These are phyloP conservation scores for Thereva nobilitata DNA, from an alignment of 2,888 invertebrate genomes.

Conservation along the genomic window DNA sequence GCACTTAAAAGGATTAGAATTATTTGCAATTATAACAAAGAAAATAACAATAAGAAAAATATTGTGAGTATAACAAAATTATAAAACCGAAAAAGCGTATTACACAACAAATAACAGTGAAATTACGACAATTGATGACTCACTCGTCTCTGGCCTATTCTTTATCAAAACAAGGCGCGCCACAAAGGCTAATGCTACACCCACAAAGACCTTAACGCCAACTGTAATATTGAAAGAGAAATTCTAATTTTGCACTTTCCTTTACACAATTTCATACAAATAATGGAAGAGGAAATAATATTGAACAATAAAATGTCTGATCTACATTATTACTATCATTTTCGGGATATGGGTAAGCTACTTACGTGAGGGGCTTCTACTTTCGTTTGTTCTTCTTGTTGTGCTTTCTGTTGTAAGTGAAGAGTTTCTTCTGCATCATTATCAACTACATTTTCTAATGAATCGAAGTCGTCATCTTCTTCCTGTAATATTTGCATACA, in stretches of 20 bases:
- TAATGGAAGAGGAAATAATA: not conserved
- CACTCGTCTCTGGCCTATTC: constrained; percentile 64
- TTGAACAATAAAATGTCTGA: not conserved
- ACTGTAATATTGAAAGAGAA: constrained; percentile 61
- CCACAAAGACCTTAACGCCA: constrained; percentile 84
- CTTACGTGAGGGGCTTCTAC: constrained; percentile 48
- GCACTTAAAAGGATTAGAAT: constrained; percentile 12
- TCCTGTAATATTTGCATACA: constrained; percentile 43
- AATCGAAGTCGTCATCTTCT: constrained; percentile 54
- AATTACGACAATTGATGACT: constrained; percentile 34
- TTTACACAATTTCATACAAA: constrained; percentile 18
- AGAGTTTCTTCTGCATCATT: constrained; percentile 53
- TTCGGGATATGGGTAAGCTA: not conserved
- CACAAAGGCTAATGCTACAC: constrained; percentile 80
- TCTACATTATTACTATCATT: too few species aligned
- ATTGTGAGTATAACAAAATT: constrained; percentile 18
- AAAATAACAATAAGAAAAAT: constrained; percentile 13
- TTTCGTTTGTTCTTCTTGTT: constrained; percentile 47
- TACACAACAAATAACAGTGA: constrained; percentile 26
- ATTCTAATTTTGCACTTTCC: constrained; percentile 52
- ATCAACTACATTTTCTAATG: constrained; percentile 54
- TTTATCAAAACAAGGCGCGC: constrained; percentile 84
- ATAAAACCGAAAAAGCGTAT: constrained; percentile 12
- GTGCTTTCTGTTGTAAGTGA: constrained; percentile 49
- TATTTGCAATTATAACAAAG: constrained; percentile 1